phyloP scores from a whole-genome alignment of 1,140 invertebrate genomes.

The Tetramorium parvispinum region DNA sequence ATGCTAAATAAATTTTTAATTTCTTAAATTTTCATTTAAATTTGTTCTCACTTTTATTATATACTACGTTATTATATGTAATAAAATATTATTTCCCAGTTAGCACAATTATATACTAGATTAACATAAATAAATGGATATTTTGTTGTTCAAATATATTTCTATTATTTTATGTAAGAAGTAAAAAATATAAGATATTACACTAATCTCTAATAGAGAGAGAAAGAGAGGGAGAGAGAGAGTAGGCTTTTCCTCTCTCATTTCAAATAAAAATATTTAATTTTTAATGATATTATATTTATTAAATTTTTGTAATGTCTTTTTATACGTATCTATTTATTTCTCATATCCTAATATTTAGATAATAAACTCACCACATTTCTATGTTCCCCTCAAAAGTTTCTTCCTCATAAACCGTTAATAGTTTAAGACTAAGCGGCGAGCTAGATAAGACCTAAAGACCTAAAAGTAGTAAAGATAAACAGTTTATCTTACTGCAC shows the following conservation, averaged over 20 bases:
- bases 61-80: not conserved
- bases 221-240: no score
- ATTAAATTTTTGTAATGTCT: not conserved
- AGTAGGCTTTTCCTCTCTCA: not conserved
- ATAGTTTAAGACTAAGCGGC: conserved; percentile 24
- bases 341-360: conserved; percentile 1
- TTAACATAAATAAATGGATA: not conserved
- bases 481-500: not conserved
- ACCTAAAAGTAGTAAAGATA: conserved; percentile 31
- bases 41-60: not conserved
- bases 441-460: conserved; percentile 20
- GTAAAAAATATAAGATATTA: not conserved
- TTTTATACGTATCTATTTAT: not conserved
- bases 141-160: not conserved
- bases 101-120: not conserved
- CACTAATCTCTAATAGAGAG: not conserved
- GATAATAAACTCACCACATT: not conserved
- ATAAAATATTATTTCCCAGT: not conserved
- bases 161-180: not conserved
- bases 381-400: not conserved
- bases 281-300: not conserved
- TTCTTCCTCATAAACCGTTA: conserved; percentile 7
- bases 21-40: not conserved
- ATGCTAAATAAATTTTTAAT: not conserved
- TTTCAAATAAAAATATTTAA: not conserved